Base-by-base conservation (phyloP, 2,888 invertebrate species). In the Amiota mariae region DNA sequence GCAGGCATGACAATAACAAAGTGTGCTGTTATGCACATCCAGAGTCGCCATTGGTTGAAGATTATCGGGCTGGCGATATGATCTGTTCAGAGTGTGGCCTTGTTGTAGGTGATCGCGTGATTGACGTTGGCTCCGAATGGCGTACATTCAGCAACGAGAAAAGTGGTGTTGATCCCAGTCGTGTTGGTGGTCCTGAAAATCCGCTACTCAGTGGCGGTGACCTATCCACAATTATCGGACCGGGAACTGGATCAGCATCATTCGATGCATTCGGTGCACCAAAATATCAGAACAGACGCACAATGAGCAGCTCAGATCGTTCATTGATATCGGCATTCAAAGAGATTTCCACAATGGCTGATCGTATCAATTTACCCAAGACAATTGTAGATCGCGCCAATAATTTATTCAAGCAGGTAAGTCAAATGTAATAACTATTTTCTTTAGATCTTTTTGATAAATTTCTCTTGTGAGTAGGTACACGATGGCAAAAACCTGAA, bases 101-200 rank as follows among this genome's bases (percentile, higher is more conserved):
- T 75, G 99, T 99, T 70, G 99, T 99, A 36, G 99, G 99, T 13
- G 99, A 99, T 91, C 97, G 98, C 88, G 98, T 99, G 1, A 98
- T 99, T 79, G 99, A 99, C 91, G 99, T 99, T n/a, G 98, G 99
- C 51, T 98, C 99, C 4, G 99, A 99, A 91, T 99, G 99, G 99
- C 93, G 99, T 89, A 99, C 99, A 75, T 99, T 99, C 90, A 98
- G 98, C 87, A 99, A 99, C 89, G 99, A 99, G 88, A 98, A 98
- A 87, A 94, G 95, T 72, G 96, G 97, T 10, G 97, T 96, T 0
- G 99, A 99, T 90, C 98, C 99, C 6, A 98, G 98, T 91, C 98
- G 99, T 95, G 99, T 99, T 78, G 99, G 99, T 92, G 98, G 98
- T 0, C 97, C 99, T 0, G 99, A 99, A 91, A 99, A 99, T 91